Evolutionary conservation across 2,797 vertebrate species (phyloP).

Genomic region (Tympanoctomys barrerae): DNA sequence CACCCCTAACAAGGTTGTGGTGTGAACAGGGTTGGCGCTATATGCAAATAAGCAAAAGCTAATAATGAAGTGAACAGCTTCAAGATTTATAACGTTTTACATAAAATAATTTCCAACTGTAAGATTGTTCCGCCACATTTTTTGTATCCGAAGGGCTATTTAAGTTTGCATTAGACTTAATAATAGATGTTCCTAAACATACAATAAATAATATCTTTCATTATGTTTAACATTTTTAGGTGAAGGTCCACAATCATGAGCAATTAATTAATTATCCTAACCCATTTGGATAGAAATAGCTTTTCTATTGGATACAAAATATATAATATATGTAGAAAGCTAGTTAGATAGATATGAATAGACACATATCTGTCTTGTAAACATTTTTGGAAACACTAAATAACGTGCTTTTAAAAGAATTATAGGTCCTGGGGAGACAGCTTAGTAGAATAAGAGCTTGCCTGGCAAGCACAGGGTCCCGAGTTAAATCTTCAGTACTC

Average conservation of each 20-base stretch:
- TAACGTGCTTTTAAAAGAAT: constrained; percentile 9
- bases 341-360: too few species aligned
- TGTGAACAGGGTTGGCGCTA: not conserved
- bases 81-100: constrained; percentile 11
- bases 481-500: too few species aligned
- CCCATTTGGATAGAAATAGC: not conserved
- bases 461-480: too few species aligned
- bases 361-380: not conserved
- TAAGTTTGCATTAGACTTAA: not conserved
- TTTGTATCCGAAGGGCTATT: not conserved
- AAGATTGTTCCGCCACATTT: not conserved
- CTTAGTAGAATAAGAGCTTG: too few species aligned
- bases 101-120: not conserved
- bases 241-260: not conserved
- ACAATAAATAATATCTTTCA: not conserved
- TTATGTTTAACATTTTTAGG: not conserved
- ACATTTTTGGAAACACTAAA: not conserved
- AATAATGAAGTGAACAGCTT: not conserved
- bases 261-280: not conserved
- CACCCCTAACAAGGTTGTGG: not conserved
- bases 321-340: not conserved
- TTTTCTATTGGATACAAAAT: not conserved
- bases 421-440: too few species aligned
- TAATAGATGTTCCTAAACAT: not conserved
- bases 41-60: not conserved